These are phyloP conservation scores for Shargacucullia verbasci DNA, from an alignment of 2,888 invertebrate genomes.

Conservation along the genomic window DNA sequence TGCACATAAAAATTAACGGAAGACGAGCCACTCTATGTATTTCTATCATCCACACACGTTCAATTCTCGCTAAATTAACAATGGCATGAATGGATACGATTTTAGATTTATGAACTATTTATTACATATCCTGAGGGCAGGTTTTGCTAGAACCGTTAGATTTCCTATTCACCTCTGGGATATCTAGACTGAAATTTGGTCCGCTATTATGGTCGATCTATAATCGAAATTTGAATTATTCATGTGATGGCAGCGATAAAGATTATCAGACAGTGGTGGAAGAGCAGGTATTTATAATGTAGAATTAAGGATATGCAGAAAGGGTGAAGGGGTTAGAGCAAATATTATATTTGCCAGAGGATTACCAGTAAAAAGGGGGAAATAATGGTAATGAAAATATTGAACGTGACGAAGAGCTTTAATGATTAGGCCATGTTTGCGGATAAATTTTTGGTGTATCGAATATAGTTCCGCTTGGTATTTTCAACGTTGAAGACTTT, in stretches of 20 bases:
- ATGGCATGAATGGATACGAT: constrained; percentile 16
- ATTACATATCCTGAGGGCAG: constrained; percentile 2
- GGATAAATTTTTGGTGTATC: too few relatives aligned
- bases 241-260: constrained; percentile 14
- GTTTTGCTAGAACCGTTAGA: constrained; percentile 11
- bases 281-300: background rate
- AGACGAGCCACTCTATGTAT: too few relatives aligned
- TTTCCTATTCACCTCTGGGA: constrained; percentile 38
- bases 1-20: constrained; percentile 3
- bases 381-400: too few relatives aligned
- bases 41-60: background rate
- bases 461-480: too few relatives aligned
- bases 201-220: constrained; percentile 8
- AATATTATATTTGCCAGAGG: too few relatives aligned
- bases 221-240: constrained; percentile 30
- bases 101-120: constrained; percentile 41
- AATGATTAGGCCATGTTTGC: too few relatives aligned
- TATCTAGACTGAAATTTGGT: constrained; percentile 25
- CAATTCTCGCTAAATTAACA: constrained; percentile 21
- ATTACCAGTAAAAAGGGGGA: too few relatives aligned
- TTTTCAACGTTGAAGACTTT: too few relatives aligned
- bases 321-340: too few relatives aligned
- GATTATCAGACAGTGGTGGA: constrained; percentile 12
- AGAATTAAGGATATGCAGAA: too few relatives aligned
- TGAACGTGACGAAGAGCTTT: too few relatives aligned